These are phyloP conservation scores for Sprattus sprattus DNA, from an alignment of 2,113 vertebrate genomes.

Conservation along the genomic window DNA sequence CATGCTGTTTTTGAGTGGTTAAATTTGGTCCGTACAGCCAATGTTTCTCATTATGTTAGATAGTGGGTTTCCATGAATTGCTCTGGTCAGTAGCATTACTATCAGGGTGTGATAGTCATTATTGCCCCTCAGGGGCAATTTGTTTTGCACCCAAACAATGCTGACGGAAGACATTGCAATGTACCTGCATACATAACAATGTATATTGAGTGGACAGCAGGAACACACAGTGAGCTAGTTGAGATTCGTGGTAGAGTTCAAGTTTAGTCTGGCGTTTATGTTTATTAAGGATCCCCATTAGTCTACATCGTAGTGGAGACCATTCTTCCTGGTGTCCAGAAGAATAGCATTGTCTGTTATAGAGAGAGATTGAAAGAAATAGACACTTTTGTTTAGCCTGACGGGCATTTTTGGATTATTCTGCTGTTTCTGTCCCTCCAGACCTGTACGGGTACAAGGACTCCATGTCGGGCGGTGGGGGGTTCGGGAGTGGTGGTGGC, in stretches of 20 bases:
- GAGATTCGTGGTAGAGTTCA: background rate
- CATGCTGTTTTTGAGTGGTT: background rate
- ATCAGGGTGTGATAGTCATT: background rate
- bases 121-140: background rate
- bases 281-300: too few species aligned
- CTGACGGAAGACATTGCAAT: background rate
- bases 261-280: background rate
- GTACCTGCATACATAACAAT: background rate
- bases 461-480: constrained; percentile 66
- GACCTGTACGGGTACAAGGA: constrained; percentile 65
- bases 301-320: too few species aligned
- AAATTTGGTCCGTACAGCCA: background rate
- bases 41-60: background rate
- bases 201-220: background rate
- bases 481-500: constrained; percentile 54
- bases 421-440: background rate
- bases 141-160: background rate
- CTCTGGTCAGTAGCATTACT: background rate
- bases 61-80: background rate
- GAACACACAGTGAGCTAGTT: background rate
- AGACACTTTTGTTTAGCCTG: background rate
- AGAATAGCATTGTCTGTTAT: background rate
- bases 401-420: too few species aligned
- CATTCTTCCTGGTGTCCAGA: too few species aligned
- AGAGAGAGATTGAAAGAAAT: background rate